phyloP scores from a whole-genome alignment of 2,888 invertebrate species.

The Drosophila kokeensis region DNA sequence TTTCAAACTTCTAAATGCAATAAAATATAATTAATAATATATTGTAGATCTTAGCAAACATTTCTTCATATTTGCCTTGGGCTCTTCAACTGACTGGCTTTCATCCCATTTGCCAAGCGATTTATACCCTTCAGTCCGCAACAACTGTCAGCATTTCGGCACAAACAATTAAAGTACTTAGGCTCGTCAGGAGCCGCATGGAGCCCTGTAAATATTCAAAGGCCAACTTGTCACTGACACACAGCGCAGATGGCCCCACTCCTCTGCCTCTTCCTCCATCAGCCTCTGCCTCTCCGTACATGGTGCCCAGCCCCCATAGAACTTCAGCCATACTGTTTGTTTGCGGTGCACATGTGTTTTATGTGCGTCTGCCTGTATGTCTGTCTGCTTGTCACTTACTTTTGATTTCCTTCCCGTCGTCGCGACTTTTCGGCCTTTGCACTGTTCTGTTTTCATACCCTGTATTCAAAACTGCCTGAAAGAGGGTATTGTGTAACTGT shows the following conservation, averaged over 20 bases:
- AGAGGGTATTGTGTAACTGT: not conserved
- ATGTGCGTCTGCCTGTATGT: constrained; percentile 75
- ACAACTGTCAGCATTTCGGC: constrained; percentile 37
- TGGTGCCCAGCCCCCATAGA: constrained; percentile 1
- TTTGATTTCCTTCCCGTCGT: constrained; percentile 71
- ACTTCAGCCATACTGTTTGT: constrained; percentile 66
- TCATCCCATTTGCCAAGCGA: not conserved
- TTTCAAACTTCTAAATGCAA: not conserved
- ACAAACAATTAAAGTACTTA: constrained; percentile 75
- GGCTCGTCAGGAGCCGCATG: constrained; percentile 37
- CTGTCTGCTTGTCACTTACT: constrained; percentile 80
- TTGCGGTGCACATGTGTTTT: constrained; percentile 80
- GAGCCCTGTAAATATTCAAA: constrained; percentile 64
- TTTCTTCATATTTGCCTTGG: not conserved
- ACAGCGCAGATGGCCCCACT: constrained; percentile 21
- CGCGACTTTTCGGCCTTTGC: constrained; percentile 14
- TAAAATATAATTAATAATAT: not conserved
- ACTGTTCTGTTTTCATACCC: constrained; percentile 30
- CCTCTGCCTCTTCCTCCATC: not conserved
- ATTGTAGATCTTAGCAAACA: not conserved
- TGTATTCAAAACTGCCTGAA: not conserved
- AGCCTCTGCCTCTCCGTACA: not conserved
- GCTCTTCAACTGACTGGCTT: constrained; percentile 3
- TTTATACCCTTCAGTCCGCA: not conserved
- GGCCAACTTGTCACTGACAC: constrained; percentile 65